A percentile compares a stretch with the other conserved stretches of the same genome.
Conservation (phyloP, 1,140 invertebrate species). For the Stenopsyche tienmushanensis region DNA sequence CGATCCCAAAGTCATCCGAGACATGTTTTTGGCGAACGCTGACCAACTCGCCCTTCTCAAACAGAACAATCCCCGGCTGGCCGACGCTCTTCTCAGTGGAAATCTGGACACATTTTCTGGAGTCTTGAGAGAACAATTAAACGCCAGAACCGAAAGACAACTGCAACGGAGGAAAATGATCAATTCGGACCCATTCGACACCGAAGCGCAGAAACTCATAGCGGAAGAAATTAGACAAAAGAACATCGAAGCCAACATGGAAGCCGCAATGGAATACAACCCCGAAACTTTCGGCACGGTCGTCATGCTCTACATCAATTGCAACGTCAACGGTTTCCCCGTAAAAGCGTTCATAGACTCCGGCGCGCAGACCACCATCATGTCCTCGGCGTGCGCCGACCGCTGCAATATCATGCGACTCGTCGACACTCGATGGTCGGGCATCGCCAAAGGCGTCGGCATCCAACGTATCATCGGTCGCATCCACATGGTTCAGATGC, state of each 20-base stretch:
- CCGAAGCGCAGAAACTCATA: conserved; percentile 90
- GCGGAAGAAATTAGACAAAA: conserved; percentile 94
- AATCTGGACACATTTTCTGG: conserved; percentile 80
- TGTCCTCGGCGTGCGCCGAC: conserved; percentile 90
- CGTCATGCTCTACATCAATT: conserved; percentile 96
- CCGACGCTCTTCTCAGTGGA: conserved; percentile 85
- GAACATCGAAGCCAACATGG: conserved; percentile 98
- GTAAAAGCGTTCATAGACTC: conserved; percentile 99
- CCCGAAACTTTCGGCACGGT: conserved; percentile 98
- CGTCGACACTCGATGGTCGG: conserved; percentile 92
- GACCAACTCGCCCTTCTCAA: conserved; percentile 88
- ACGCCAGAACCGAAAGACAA: conserved; percentile 74
- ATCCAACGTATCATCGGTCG: conserved; percentile 94
- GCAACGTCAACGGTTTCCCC: conserved; percentile 91
- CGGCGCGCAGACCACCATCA: conserved; percentile 91
- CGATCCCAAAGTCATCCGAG: conserved; percentile 84
- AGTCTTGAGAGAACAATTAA: conserved; percentile 80
- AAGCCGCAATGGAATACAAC: conserved; percentile 97
- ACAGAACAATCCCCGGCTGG: conserved; percentile 90
- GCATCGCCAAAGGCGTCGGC: conserved; percentile 95
- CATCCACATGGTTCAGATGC: conserved; percentile 95
- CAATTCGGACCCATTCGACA: conserved; percentile 92
- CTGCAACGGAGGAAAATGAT: conserved; percentile 83
- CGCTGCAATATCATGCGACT: conserved; percentile 94
- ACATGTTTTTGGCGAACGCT: conserved; percentile 90